phyloP scores from a whole-genome alignment of 2,888 invertebrate genomes.

The Dryococelus australis region DNA sequence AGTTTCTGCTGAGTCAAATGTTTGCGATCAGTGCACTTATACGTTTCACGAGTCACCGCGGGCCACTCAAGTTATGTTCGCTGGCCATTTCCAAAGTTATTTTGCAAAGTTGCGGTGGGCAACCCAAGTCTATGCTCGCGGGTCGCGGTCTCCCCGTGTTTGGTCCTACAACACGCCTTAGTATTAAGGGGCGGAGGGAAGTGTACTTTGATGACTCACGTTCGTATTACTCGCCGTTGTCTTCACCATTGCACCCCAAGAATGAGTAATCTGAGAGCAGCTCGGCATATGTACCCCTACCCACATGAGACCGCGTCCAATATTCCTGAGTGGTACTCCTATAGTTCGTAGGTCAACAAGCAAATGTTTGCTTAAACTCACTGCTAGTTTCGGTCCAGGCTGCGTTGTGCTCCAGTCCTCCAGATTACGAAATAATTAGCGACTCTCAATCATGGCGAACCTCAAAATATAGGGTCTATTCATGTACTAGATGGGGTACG shows the following conservation, averaged over 20 bases:
- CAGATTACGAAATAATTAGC: not conserved
- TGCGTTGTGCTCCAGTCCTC: not conserved
- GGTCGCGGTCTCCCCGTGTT: no score
- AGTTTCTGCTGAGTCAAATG: no score
- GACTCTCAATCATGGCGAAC: not conserved
- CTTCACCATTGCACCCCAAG: not conserved
- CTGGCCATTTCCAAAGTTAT: no score
- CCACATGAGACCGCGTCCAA: not conserved
- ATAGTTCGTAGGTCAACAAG: not conserved
- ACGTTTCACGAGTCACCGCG: no score
- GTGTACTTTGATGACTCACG: no score
- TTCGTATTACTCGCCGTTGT: not conserved
- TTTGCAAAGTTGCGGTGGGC: no score
- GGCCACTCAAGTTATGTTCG: no score
- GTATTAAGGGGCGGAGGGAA: no score
- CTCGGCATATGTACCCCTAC: not conserved
- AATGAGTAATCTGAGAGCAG: not conserved
- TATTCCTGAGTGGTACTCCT: not conserved
- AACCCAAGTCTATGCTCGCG: no score
- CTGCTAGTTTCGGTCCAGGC: not conserved
- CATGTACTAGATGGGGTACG: no score
- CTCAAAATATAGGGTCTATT: not conserved
- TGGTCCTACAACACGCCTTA: no score
- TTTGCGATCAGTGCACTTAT: no score
- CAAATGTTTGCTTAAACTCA: not conserved